Evolutionary conservation across 2,113 vertebrate species (phyloP).

Genomic region (Psittacara wagleri): DNA sequence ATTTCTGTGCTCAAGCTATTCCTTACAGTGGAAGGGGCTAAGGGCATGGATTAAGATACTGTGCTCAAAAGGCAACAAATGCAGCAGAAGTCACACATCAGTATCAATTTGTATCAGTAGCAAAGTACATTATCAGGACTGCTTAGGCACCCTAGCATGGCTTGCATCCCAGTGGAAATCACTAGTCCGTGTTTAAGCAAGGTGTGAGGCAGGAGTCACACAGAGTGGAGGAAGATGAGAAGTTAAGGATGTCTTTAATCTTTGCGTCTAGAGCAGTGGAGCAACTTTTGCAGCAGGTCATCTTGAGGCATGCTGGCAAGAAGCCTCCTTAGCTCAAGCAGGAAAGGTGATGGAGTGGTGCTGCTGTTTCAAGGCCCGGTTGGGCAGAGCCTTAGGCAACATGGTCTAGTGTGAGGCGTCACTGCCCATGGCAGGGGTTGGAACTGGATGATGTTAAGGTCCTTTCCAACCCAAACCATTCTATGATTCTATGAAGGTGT

Average conservation of each 20-base stretch:
- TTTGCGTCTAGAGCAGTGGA: neutral
- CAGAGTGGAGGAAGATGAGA: neutral
- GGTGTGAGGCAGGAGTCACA: neutral
- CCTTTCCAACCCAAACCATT: neutral
- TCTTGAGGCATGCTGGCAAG: neutral
- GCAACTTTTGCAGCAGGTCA: neutral
- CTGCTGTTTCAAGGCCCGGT: neutral
- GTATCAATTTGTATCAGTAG: neutral
- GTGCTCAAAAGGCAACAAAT: neutral
- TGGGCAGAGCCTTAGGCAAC: neutral
- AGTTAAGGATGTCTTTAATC: neutral
- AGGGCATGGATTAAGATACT: accelerated
- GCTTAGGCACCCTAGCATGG: accelerated
- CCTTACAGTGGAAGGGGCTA: neutral
- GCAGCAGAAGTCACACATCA: accelerated
- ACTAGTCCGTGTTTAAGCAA: neutral
- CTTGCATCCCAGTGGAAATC: neutral
- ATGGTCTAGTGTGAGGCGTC: neutral
- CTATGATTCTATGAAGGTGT: neutral
- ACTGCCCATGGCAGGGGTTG: neutral
- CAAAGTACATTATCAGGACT: neutral
- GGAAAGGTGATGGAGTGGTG: neutral
- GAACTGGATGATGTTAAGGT: neutral
- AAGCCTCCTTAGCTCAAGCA: neutral
- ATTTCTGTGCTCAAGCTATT: neutral